These are phyloP conservation scores for Rhamnusium bicolor DNA, from an alignment of 2,888 invertebrate genomes.

Conservation along the genomic window DNA sequence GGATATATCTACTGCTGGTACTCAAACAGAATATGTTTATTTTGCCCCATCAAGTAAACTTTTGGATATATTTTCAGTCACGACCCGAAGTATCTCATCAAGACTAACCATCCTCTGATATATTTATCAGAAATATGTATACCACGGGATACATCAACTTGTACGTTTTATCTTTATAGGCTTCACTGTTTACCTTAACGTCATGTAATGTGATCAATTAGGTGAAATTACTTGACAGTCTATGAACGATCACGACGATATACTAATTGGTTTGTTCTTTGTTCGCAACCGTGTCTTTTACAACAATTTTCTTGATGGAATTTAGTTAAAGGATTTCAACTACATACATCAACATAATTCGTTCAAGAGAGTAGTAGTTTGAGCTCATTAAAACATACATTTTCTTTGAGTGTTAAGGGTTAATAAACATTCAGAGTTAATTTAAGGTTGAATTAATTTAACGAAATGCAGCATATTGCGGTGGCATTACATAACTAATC, in stretches of 20 bases:
- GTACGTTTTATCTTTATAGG: conserved; percentile 18
- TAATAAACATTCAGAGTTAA: neutral
- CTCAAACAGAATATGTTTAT: too few species aligned
- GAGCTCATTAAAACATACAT: neutral
- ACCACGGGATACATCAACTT: neutral
- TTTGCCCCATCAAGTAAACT: too few species aligned
- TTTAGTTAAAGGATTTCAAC: neutral
- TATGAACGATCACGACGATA: conserved; percentile 57
- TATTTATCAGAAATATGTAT: too few species aligned
- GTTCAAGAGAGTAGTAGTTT: neutral
- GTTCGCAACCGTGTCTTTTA: conserved; percentile 31
- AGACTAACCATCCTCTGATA: too few species aligned
- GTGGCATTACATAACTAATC: conserved; percentile 36
- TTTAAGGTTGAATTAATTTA: conserved; percentile 25
- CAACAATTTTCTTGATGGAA: conserved; percentile 5
- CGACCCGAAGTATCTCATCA: too few species aligned
- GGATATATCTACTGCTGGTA: too few species aligned
- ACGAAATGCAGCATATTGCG: conserved; percentile 38
- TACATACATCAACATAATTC: neutral
- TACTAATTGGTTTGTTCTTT: conserved; percentile 56
- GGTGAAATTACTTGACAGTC: conserved; percentile 56
- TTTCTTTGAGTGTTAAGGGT: neutral
- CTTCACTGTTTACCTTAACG: conserved; percentile 53
- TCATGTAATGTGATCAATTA: conserved; percentile 57
- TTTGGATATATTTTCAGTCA: too few species aligned